These are phyloP conservation scores for Hepsetus odoe DNA, from an alignment of 2,113 vertebrate species.

Conservation along the genomic window DNA sequence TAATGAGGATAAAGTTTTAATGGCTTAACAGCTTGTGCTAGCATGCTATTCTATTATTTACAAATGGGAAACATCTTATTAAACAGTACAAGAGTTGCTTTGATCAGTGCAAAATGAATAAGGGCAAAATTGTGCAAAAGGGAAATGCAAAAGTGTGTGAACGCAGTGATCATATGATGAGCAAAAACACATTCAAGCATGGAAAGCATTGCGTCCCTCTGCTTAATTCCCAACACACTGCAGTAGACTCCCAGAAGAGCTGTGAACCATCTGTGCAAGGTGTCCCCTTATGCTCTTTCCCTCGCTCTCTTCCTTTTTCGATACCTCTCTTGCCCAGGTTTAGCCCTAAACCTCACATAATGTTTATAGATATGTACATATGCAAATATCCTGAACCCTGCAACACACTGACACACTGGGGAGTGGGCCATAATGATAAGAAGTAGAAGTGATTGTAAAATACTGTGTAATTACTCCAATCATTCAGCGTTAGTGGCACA, in stretches of 20 bases:
- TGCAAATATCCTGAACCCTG: slow-evolving; percentile 16
- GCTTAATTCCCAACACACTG: slow-evolving; percentile 8
- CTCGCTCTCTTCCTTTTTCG: not conserved
- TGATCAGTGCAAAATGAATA: not conserved
- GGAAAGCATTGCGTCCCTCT: slow-evolving; percentile 15
- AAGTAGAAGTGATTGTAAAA: slow-evolving; percentile 9
- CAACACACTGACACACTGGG: slow-evolving; percentile 9
- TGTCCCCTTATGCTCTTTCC: not conserved
- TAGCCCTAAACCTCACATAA: slow-evolving; percentile 22
- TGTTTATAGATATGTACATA: slow-evolving; percentile 36
- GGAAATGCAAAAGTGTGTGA: not conserved
- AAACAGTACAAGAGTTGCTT: not conserved
- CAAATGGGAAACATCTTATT: not conserved
- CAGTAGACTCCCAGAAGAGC: slow-evolving; percentile 22
- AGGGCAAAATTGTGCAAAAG: not conserved
- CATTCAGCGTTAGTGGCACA: slow-evolving; percentile 26
- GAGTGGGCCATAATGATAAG: slow-evolving; percentile 29
- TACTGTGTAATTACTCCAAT: slow-evolving; percentile 32
- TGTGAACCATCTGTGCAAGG: slow-evolving; percentile 33
- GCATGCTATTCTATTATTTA: not conserved
- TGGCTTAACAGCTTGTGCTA: not conserved
- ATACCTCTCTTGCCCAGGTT: not conserved
- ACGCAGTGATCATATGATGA: slow-evolving; percentile 14
- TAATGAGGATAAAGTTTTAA: not conserved
- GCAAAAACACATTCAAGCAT: slow-evolving; percentile 5